These are phyloP conservation scores for Temnothorax nylanderi DNA, from an alignment of 1,140 invertebrate genomes.

Conservation along the genomic window DNA sequence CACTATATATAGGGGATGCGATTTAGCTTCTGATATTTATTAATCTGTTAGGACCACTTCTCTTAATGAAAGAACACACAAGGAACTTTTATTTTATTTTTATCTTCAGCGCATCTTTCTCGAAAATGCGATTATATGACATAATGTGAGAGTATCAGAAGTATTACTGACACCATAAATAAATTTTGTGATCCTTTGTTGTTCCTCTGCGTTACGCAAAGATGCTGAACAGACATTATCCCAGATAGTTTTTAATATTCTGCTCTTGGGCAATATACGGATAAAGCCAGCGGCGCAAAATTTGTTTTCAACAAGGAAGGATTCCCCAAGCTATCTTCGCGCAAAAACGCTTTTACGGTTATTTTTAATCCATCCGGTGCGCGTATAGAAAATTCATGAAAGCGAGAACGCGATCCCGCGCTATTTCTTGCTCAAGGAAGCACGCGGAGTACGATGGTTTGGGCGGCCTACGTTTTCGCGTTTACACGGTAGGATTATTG, in stretches of 20 bases:
- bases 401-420: constrained; percentile 42
- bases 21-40: neutral
- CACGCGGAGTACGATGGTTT: constrained; percentile 21
- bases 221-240: constrained; percentile 35
- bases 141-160: neutral
- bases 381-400: constrained; percentile 57
- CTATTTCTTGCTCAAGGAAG: constrained; percentile 34
- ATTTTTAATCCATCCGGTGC: constrained; percentile 57
- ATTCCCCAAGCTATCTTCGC: constrained; percentile 28
- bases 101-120: neutral
- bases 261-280: constrained; percentile 41
- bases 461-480: constrained; percentile 61
- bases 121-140: neutral
- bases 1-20: neutral
- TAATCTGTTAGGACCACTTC: neutral
- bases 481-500: constrained; percentile 78
- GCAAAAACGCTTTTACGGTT: constrained; percentile 55
- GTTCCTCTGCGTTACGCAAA: constrained; percentile 24
- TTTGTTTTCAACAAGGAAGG: constrained; percentile 32
- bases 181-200: constrained; percentile 56
- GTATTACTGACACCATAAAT: constrained; percentile 33
- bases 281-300: constrained; percentile 37
- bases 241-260: constrained; percentile 58
- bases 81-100: constrained; percentile 5
- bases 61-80: neutral